Conservation (phyloP, 2,113 vertebrate species). For the Caloenas nicobarica region DNA sequence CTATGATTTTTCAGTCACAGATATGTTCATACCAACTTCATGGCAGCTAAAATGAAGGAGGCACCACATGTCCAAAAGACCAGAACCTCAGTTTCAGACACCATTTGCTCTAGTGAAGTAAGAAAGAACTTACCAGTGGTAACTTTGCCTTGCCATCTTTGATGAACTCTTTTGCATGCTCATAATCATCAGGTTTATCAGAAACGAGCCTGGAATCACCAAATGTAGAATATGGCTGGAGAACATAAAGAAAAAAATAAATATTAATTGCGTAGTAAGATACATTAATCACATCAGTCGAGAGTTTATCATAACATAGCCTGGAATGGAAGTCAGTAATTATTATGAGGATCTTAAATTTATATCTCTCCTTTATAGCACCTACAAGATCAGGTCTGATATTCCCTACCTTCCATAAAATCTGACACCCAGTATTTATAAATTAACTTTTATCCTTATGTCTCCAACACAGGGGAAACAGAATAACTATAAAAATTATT, state of each 20-base stretch:
- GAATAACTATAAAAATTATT: background rate
- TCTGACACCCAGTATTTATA: background rate
- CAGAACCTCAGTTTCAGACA: background rate
- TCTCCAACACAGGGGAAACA: background rate
- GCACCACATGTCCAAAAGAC: background rate
- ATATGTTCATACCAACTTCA: background rate
- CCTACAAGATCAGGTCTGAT: background rate
- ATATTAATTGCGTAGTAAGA: background rate
- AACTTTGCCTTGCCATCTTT: slow-evolving; percentile 72
- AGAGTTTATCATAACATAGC: background rate
- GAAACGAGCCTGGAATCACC: slow-evolving; percentile 72
- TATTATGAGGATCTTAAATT: background rate
- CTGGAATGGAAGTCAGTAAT: background rate
- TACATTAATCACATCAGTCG: background rate
- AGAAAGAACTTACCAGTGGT: slow-evolving; percentile 73
- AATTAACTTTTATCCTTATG: background rate
- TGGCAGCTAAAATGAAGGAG: background rate
- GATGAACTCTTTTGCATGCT: slow-evolving; percentile 74
- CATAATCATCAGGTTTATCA: slow-evolving; percentile 76
- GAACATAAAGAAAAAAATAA: background rate
- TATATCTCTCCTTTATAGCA: background rate
- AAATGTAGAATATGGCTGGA: slow-evolving; percentile 74
- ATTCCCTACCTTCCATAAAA: background rate
- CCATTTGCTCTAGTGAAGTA: background rate
- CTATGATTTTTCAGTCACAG: background rate